A percentile compares a stretch with the other conserved stretches of the same genome.
Conservation (phyloP, 2,797 vertebrate species). For the Chaetodon trifasciatus region DNA sequence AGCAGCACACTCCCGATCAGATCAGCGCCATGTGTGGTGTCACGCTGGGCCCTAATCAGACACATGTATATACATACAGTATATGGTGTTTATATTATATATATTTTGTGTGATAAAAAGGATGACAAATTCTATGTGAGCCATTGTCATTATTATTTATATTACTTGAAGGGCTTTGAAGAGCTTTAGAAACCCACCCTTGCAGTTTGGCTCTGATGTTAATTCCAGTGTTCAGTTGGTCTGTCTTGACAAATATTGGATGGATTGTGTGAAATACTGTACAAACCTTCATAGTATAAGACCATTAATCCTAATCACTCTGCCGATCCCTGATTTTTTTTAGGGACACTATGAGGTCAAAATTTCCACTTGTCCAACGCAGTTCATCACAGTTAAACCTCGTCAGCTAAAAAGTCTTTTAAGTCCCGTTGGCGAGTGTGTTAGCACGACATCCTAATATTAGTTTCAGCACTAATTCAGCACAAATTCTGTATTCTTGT, state of each 20-base stretch:
- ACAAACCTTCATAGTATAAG: neutral
- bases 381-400: neutral
- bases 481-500: neutral
- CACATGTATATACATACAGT: slow-evolving; percentile 47
- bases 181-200: neutral
- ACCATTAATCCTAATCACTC: neutral
- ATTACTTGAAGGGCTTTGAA: neutral
- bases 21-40: slow-evolving; percentile 77
- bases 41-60: slow-evolving; percentile 73
- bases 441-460: no score
- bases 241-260: neutral
- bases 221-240: neutral
- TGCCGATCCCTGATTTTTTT: neutral
- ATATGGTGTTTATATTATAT: neutral
- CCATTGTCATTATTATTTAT: neutral
- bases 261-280: neutral
- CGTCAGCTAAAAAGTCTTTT: neutral
- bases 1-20: slow-evolving; percentile 78
- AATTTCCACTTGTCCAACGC: neutral
- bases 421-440: neutral
- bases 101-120: neutral
- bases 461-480: neutral
- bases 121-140: slow-evolving; percentile 17
- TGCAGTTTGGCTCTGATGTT: neutral
- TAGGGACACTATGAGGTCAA: neutral